Evolutionary conservation across 2,113 vertebrate species (phyloP).

Genomic region (Peromyscus polionotus): DNA sequence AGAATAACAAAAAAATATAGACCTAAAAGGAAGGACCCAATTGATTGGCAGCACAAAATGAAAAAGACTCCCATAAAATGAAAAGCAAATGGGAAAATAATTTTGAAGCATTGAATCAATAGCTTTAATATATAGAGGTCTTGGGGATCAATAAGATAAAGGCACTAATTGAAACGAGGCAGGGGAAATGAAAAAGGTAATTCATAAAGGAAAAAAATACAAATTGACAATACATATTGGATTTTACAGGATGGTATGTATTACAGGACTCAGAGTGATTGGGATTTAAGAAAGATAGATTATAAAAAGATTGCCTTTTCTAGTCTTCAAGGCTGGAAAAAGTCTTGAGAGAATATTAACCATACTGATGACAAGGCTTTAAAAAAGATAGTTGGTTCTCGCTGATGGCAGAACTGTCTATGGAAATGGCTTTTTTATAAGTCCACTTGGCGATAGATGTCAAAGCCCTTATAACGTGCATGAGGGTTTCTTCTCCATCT

Average conservation of each 20-base stretch:
- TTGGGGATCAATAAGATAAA: slow-evolving; percentile 57
- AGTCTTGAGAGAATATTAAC: not conserved
- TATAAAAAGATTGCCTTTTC: not conserved
- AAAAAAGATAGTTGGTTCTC: not conserved
- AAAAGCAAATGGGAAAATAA: slow-evolving; percentile 59
- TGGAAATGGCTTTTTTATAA: not conserved
- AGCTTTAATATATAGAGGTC: slow-evolving; percentile 3
- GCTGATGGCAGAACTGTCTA: not conserved
- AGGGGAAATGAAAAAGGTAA: slow-evolving; percentile 59
- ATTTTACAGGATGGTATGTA: slow-evolving; percentile 18
- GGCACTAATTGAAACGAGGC: slow-evolving; percentile 45
- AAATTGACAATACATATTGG: not conserved
- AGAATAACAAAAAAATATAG: not conserved
- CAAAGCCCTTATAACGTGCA: not conserved
- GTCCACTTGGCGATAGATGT: not conserved
- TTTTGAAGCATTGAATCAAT: slow-evolving; percentile 27
- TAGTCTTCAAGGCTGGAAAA: not conserved
- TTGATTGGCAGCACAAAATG: slow-evolving; percentile 17
- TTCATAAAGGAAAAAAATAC: slow-evolving; percentile 24
- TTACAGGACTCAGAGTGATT: not conserved
- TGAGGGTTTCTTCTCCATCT: not conserved
- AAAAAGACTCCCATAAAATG: slow-evolving; percentile 32
- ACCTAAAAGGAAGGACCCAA: not conserved
- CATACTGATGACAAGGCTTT: not conserved
- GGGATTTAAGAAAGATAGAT: slow-evolving; percentile 55